Evolutionary conservation across 2,888 invertebrate species (phyloP).

Genomic region (Mesorhabditis belari): DNA sequence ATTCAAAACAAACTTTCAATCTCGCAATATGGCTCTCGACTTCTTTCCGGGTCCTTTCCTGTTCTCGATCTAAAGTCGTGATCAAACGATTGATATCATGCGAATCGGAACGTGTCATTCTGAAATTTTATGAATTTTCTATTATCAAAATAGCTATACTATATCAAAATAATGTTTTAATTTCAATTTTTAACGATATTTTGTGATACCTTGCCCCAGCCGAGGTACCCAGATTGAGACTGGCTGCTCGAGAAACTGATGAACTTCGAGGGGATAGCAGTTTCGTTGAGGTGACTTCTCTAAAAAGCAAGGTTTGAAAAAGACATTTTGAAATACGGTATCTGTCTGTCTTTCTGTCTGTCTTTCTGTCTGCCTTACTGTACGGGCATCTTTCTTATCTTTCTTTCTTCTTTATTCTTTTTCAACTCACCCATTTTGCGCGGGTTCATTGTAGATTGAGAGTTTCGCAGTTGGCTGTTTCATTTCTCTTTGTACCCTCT

Average conservation of each 20-base stretch:
- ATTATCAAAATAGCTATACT: no score
- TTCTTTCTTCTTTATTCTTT: not conserved
- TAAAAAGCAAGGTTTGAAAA: not conserved
- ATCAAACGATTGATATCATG: constrained; percentile 28
- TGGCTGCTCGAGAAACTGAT: not conserved
- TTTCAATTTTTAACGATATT: no score
- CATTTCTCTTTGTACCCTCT: constrained; percentile 8
- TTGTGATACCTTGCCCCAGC: not conserved
- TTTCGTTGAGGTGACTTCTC: constrained; percentile 12
- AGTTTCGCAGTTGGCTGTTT: not conserved
- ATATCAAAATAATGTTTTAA: no score
- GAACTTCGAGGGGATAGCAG: not conserved
- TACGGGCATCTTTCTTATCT: constrained; percentile 3
- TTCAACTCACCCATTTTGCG: constrained; percentile 1
- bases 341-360: no score
- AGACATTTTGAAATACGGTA: not conserved
- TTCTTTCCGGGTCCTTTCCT: constrained; percentile 25
- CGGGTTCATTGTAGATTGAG: constrained; percentile 1
- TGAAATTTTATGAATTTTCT: constrained; percentile 2
- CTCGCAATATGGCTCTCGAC: constrained; percentile 27
- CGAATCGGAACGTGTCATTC: constrained; percentile 17
- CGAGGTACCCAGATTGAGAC: not conserved
- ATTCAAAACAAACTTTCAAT: constrained; percentile 22
- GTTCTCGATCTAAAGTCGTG: constrained; percentile 21
- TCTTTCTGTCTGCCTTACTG: no score